Conservation (phyloP, 1,140 invertebrate genomes). For the Bombus sibiricus region DNA sequence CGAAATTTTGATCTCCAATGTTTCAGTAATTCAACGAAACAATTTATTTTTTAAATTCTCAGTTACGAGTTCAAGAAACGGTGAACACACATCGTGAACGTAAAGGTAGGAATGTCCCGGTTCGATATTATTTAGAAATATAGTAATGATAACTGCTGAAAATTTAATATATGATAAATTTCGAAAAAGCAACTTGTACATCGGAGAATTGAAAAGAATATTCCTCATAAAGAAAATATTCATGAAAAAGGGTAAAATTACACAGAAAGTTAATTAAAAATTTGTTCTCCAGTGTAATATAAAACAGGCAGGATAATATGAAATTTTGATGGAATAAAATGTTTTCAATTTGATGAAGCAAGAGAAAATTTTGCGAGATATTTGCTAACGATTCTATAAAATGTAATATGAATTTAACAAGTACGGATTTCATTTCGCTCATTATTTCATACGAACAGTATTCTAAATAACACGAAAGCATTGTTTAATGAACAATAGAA, state of each 20-base stretch:
- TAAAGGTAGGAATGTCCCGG: too few species aligned
- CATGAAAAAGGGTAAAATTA: background rate
- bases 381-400: background rate
- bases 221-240: background rate
- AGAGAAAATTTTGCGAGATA: background rate
- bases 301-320: background rate
- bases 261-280: slow-evolving; percentile 12
- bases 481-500: background rate
- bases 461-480: background rate
- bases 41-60: too few species aligned
- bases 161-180: background rate
- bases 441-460: background rate
- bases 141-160: background rate
- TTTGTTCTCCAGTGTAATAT: background rate
- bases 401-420: background rate
- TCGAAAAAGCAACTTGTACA: background rate
- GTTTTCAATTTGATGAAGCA: background rate
- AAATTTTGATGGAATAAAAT: slow-evolving; percentile 20
- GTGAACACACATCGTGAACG: too few species aligned
- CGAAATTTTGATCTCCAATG: too few species aligned
- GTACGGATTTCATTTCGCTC: slow-evolving; percentile 7
- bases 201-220: background rate
- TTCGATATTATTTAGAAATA: background rate
- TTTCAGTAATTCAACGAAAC: too few species aligned
- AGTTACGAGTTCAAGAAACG: too few species aligned